Evolutionary conservation across 2,888 invertebrate genomes (phyloP).

Genomic region (Lithophane semibrunnea): DNA sequence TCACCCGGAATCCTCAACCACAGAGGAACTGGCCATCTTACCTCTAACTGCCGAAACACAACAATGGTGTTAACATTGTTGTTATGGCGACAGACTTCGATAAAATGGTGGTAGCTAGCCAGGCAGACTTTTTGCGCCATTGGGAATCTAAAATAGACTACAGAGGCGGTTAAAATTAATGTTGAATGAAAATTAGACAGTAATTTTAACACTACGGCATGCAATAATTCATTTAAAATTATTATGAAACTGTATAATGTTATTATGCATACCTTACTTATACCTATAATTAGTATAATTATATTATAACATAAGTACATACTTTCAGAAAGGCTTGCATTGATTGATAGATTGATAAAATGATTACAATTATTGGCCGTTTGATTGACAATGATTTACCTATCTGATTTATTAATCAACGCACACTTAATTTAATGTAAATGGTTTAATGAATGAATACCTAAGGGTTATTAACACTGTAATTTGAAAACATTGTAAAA

Average conservation of each 20-base stretch:
- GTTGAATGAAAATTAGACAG: background rate
- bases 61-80: no score
- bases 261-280: background rate
- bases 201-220: constrained; percentile 23
- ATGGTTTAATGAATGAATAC: background rate
- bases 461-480: background rate
- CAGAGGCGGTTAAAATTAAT: no score
- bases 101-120: no score
- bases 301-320: constrained; percentile 32
- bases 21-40: no score
- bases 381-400: constrained; percentile 55
- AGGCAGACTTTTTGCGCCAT: no score
- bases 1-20: no score
- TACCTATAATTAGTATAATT: constrained; percentile 43
- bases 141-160: no score
- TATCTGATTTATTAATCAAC: constrained; percentile 33
- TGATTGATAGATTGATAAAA: constrained; percentile 55
- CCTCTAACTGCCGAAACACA: no score
- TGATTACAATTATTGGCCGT: constrained; percentile 45
- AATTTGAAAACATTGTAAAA: no score
- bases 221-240: constrained; percentile 38
- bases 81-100: no score
- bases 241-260: background rate
- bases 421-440: constrained; percentile 24
- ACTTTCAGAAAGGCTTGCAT: constrained; percentile 11